Evolutionary conservation across 2,888 invertebrate genomes (phyloP), one percentile per base, ranked within the genome.

Genomic region (Geophilus truncorum): DNA sequence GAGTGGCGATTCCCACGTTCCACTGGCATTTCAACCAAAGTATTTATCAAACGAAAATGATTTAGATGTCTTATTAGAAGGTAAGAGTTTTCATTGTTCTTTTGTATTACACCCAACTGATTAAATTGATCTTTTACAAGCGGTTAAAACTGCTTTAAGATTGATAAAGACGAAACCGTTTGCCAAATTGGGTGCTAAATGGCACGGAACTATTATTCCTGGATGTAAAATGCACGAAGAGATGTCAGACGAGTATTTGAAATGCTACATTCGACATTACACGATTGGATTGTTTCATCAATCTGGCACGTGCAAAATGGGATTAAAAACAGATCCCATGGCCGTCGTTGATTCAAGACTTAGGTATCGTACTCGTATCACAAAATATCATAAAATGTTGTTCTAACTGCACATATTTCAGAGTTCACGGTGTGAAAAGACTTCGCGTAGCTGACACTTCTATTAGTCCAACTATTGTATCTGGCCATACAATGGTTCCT

Each of bases 401-500:
- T n/a, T n/a, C n/a, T n/a, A n/a, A n/a, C n/a, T n/a, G n/a, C n/a
- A n/a, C n/a, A n/a, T n/a, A n/a, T 62, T 62, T 12, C 18, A 76
- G 76, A 18, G 76, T 76, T 25, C 28, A 76, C 28, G 76, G 76
- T 0, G 76, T 76, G 1, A 30, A 76, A 30, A 30, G 76, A 1
- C 34, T 76, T 21, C 76, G 76, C 18, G 76, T 76, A 32, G 34
- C 34, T 0, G 76, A 76, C 28, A 12, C 15, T 12, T 76, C 76
- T 2, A 76, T 76, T 25, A 28, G 32, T 76, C 76, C 76, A n/a
- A 30, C 76, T 25, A 76, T 76, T 32, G 18, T 76, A 30, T 23
- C 40, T 1, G 82, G 82, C 12, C 81, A 82, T 81, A 82, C 80
- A 21, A 82, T 81, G 75, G 82, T 79, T 82, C n/a, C n/a, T n/a